A percentile compares a stretch with the other conserved stretches of the same genome.
Evolutionary conservation across 2,113 vertebrate genomes (phyloP).

Genomic region (Cavia aperea): DNA sequence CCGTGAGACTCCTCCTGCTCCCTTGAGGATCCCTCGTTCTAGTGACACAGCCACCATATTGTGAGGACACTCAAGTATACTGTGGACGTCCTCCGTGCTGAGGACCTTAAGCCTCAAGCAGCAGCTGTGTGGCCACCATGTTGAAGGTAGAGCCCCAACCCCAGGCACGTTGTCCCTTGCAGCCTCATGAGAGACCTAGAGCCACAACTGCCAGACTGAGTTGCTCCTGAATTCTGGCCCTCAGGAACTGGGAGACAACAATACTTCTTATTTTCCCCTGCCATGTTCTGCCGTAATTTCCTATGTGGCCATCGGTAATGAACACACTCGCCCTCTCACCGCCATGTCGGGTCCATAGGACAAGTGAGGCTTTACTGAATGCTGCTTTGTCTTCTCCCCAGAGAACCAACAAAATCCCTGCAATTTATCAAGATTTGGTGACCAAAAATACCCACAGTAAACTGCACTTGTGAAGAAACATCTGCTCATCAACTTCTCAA

Average conservation of each 20-base stretch:
- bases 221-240: background rate
- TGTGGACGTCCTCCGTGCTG: background rate
- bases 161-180: too few relatives aligned
- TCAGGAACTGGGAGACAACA: background rate
- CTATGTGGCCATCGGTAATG: rapidly evolving
- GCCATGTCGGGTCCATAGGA: background rate
- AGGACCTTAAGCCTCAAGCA: background rate
- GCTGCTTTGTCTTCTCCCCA: background rate
- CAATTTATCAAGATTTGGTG: conserved; percentile 40
- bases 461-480: conserved; percentile 65
- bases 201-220: background rate
- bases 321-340: too few relatives aligned
- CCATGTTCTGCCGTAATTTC: background rate
- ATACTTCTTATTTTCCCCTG: background rate
- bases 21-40: too few relatives aligned
- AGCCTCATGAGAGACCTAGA: background rate
- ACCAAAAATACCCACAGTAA: conserved; percentile 45
- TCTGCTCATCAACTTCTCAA: conserved; percentile 60
- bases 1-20: rapidly evolving
- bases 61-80: background rate
- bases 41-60: background rate
- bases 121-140: background rate
- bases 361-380: background rate
- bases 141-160: background rate
- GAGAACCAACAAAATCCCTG: background rate